Evolutionary conservation across 2,113 vertebrate species (phyloP), one percentile per base, ranked within the genome.

Genomic region (Colossoma macropomum): DNA sequence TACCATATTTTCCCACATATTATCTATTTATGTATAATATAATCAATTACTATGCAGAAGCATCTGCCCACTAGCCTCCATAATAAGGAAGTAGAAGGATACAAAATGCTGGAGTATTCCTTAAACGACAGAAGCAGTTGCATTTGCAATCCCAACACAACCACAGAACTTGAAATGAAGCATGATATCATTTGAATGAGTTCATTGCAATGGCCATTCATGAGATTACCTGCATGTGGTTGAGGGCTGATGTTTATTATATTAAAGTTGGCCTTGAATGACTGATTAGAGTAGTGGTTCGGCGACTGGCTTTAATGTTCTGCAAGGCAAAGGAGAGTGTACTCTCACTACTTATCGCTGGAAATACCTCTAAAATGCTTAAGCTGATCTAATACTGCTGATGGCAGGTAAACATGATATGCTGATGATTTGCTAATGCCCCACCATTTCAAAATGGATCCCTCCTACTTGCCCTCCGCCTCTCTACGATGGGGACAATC

Each of bases 371-470:
- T n/a, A 28, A 12, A 21, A 41, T 17, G 6, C 59, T 60, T 45
- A 80, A 80, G 68, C 78, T 71, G 62, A 78, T 66, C 30, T 80
- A 65, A 78, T 77, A 38, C 75, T 45, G 25, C 62, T 52, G 60
- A 68, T 75, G 23, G 10, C 23, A 75, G 81, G 48, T 48, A 68
- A 70, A 73, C 41, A 27, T 78, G 68, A 73, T 74, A 28, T 73
- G 28, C 66, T 59, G 50, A 80, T 66, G 23, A 48, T 76, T 82
- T 76, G 10, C 30, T 25, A 48, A 68, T 56, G 19, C 4, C 34
- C 23, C 12, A 52, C 50, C 3, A 21, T 45, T 30, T 65, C 16
- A 59, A 73, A 74, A 23, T n/a, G 13, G 9, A 62, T 60, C n/a
- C 41, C 41, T 9, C 41, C 41, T 11, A 38, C 30, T 60, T 12